Evolutionary conservation across 2,113 vertebrate genomes (phyloP), one percentile per base, ranked within the genome.

Genomic region (Psilopogon haemacephalus): DNA sequence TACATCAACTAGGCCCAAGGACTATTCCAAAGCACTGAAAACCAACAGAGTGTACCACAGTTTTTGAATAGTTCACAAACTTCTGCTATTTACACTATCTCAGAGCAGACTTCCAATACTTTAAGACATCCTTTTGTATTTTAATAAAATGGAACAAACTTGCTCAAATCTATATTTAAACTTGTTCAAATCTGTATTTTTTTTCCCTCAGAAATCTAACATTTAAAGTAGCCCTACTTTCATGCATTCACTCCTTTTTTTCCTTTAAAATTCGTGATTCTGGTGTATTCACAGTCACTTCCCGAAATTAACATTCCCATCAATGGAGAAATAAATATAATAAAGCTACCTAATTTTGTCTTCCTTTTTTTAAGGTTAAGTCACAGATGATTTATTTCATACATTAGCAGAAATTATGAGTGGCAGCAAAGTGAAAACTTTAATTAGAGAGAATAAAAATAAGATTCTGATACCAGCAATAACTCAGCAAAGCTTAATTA

Each of bases 321-420:
- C 23, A 89, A 70, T 40, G 20, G 4, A 91, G 14, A 38, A 74
- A 67, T 77, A 42, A 69, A 73, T 81, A 84, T 20, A 84, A 52
- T 46, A 78, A 74, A 84, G 35, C 3, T 32, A 33, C 4, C 13
- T 72, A 33, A 38, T 32, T 77, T 70, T 6, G 32, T 30, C 33
- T 91, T 93, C 38, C 9, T 30, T 87, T 89, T 95, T 95, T 89
- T 82, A 93, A 54, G 79, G 48, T 93, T 90, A 96, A 88, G 64
- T 78, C 55, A 12, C 24, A 78, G 8, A 75, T 55, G 63, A 65
- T 92, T 93, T 83, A 93, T 79, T 88, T 81, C 48, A 55, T 46
- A 56, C n/a, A 75, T 89, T 64, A 70, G 17, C 10, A 93, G 83
- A 95, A 87, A 65, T 76, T 72, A 52, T 30, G 75, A 88, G 85